Evolutionary conservation across 2,888 invertebrate genomes (phyloP).

Genomic region (Charanyca ferruginea): DNA sequence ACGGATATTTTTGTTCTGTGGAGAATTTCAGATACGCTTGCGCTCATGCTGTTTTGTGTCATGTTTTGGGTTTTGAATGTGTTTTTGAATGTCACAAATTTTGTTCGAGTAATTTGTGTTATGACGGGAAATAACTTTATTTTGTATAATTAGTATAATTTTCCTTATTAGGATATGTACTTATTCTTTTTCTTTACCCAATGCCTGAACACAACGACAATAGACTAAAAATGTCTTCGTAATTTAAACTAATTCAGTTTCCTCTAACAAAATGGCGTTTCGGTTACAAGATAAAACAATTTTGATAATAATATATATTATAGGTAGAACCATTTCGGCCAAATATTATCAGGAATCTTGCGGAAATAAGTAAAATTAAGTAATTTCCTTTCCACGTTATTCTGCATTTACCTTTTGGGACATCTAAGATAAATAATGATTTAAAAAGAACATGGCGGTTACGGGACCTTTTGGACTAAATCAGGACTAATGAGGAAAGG

Average conservation of each 20-base stretch:
- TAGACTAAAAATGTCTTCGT: not conserved
- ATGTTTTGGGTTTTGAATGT: conserved; percentile 2
- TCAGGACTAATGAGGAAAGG: not conserved
- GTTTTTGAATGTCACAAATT: not conserved
- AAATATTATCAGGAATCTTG: conserved; percentile 34
- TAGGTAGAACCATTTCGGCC: conserved; percentile 15
- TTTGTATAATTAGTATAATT: too few species aligned
- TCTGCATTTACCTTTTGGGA: conserved; percentile 2
- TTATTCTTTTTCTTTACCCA: not conserved
- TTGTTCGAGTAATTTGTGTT: not conserved
- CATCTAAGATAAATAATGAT: conserved; percentile 6
- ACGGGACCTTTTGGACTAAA: not conserved
- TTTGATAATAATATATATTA: conserved; percentile 31
- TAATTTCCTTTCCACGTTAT: conserved; percentile 45
- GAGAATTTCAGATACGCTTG: conserved; percentile 21
- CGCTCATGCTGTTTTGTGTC: conserved; percentile 42
- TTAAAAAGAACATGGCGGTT: not conserved
- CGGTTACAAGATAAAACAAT: not conserved
- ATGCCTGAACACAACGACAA: too few species aligned
- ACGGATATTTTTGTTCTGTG: not conserved
- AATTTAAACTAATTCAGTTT: conserved; percentile 1
- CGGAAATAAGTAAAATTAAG: conserved; percentile 49
- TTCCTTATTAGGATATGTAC: too few species aligned
- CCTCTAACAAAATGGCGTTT: not conserved
- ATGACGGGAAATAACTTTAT: not conserved